Conservation (phyloP, 2,888 invertebrate species). For the Patella depressa region DNA sequence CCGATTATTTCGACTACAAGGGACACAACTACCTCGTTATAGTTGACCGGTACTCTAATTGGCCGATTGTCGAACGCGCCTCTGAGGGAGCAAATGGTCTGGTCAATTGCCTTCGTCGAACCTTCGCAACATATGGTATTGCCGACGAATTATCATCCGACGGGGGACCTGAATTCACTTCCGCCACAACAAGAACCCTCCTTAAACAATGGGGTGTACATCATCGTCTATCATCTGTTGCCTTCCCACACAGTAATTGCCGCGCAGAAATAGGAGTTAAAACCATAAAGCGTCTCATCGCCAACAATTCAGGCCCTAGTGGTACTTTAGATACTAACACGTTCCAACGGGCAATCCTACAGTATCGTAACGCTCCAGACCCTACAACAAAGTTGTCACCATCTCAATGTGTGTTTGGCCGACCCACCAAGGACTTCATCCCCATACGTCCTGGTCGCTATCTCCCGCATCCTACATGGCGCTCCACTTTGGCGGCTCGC, state of each 20-base stretch:
- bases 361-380: conserved; percentile 36
- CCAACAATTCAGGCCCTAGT: conserved; percentile 43
- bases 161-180: conserved; percentile 47
- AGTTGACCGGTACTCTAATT: conserved; percentile 49
- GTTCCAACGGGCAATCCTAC: conserved; percentile 45
- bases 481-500: conserved; percentile 29
- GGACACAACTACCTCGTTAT: conserved; percentile 41
- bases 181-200: conserved; percentile 39
- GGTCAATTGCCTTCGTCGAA: conserved; percentile 36
- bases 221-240: conserved; percentile 51
- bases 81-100: conserved; percentile 39
- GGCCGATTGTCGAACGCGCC: conserved; percentile 25
- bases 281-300: conserved; percentile 49
- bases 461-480: conserved; percentile 28
- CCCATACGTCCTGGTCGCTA: background rate
- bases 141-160: conserved; percentile 47
- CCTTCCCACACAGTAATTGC: conserved; percentile 51
- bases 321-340: conserved; percentile 46
- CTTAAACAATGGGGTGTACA: conserved; percentile 49
- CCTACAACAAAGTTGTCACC: background rate
- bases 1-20: background rate
- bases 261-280: conserved; percentile 50
- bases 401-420: conserved; percentile 15
- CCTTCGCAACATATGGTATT: conserved; percentile 47
- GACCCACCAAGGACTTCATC: conserved; percentile 25